Evolutionary conservation across 2,888 invertebrate genomes (phyloP).

Genomic region (Brachyopa scutellaris): DNA sequence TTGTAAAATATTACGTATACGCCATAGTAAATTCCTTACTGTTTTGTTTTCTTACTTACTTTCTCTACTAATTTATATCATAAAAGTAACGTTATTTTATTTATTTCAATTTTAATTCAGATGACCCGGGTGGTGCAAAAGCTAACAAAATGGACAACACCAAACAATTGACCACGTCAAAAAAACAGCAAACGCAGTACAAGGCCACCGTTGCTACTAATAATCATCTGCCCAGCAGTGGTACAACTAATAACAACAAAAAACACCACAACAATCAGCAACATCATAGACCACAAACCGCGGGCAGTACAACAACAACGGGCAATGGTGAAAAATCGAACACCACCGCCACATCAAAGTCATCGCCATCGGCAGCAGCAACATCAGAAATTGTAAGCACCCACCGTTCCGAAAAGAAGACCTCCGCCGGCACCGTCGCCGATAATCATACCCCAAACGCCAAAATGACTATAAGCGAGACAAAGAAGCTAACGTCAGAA

Average conservation of each 20-base stretch:
- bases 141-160: conserved; percentile 79
- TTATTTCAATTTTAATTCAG: too few relatives aligned
- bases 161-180: conserved; percentile 72
- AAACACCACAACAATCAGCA: conserved; percentile 63
- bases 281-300: conserved; percentile 72
- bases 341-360: conserved; percentile 63
- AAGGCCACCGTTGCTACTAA: conserved; percentile 47
- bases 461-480: conserved; percentile 69
- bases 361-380: conserved; percentile 72
- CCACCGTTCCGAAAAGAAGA: conserved; percentile 65
- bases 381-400: conserved; percentile 67
- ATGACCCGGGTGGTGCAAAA: conserved; percentile 79
- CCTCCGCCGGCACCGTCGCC: conserved; percentile 7
- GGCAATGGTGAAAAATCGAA: conserved; percentile 62
- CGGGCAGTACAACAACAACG: conserved; percentile 69
- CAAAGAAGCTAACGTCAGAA: conserved; percentile 64
- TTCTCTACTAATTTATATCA: too few relatives aligned
- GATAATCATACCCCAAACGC: conserved; percentile 57
- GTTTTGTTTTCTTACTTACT: too few relatives aligned
- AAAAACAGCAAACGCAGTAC: conserved; percentile 63
- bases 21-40: too few relatives aligned
- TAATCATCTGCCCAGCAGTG: conserved; percentile 60
- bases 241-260: conserved; percentile 73
- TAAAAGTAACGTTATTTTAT: too few relatives aligned
- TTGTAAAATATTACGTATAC: too few relatives aligned